These are phyloP conservation scores for Bombus cullumanus DNA, from an alignment of 1,140 invertebrate genomes.

Conservation along the genomic window DNA sequence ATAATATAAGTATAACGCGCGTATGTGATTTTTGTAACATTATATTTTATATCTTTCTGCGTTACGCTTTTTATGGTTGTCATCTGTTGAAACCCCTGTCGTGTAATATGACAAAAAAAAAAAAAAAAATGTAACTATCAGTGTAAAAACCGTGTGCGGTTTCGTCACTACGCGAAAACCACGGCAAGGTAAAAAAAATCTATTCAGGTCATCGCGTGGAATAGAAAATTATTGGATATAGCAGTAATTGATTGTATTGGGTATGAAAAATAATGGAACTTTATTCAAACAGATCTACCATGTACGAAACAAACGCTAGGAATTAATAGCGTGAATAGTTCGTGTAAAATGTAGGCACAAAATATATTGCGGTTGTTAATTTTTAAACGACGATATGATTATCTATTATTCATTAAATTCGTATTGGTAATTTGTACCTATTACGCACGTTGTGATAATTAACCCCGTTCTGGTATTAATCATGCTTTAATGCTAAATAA, in stretches of 20 bases:
- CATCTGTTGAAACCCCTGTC: not conserved
- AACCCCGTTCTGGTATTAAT: not conserved
- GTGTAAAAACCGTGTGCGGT: not conserved
- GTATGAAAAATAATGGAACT: not conserved
- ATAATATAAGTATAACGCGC: too few species aligned
- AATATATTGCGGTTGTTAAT: not conserved
- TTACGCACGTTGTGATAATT: not conserved
- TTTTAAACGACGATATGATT: not conserved
- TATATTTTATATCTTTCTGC: too few species aligned
- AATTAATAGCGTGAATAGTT: not conserved
- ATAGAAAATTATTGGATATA: not conserved
- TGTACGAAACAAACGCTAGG: not conserved
- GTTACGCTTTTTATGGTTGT: too few species aligned
- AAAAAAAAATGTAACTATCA: not conserved
- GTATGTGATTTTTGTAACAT: not conserved
- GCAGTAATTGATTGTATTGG: not conserved
- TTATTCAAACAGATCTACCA: not conserved
- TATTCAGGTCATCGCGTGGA: not conserved
- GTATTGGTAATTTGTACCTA: not conserved
- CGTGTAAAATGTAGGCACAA: not conserved
- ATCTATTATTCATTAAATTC: not conserved
- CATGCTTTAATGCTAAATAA: not conserved
- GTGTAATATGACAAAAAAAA: not conserved
- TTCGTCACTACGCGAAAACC: not conserved
- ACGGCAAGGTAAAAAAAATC: not conserved